Percentiles rank a stretch among this genome's conserved stretches.
Conservation (phyloP, 2,888 invertebrate genomes). For the Podabrus alpinus region DNA sequence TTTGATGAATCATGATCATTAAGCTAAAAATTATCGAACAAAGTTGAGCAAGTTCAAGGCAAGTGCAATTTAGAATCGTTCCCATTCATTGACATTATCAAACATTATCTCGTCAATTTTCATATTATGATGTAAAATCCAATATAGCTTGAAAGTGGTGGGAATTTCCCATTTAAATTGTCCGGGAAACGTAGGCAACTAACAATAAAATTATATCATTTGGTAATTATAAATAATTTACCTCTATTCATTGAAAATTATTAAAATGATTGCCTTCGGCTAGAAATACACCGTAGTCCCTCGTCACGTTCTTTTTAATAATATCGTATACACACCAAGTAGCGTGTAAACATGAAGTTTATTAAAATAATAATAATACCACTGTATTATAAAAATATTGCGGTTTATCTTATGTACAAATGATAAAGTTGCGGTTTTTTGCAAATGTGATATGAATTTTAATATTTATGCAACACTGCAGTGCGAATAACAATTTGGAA, state of each 20-base stretch:
- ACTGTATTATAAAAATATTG: background rate
- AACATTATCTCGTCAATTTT: background rate
- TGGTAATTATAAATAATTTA: background rate
- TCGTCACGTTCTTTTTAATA: background rate
- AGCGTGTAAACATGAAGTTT: background rate
- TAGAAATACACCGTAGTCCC: background rate
- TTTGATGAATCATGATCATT: background rate
- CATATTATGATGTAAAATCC: background rate
- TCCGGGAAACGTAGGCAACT: background rate
- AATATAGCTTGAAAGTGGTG: background rate
- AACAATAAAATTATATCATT: background rate
- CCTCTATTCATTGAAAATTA: background rate
- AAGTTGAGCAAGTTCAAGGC: background rate
- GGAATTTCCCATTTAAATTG: background rate
- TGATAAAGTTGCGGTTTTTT: background rate
- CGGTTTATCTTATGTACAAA: background rate
- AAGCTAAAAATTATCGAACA: background rate
- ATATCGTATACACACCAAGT: background rate
- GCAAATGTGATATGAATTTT: background rate
- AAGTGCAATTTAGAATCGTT: background rate
- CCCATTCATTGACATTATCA: background rate
- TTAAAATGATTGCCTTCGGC: background rate
- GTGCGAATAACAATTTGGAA: background rate
- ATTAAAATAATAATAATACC: background rate
- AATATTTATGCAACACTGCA: background rate